Base-by-base conservation (phyloP, 2,113 vertebrate species). In the Oxygymnocypris stewartii region DNA sequence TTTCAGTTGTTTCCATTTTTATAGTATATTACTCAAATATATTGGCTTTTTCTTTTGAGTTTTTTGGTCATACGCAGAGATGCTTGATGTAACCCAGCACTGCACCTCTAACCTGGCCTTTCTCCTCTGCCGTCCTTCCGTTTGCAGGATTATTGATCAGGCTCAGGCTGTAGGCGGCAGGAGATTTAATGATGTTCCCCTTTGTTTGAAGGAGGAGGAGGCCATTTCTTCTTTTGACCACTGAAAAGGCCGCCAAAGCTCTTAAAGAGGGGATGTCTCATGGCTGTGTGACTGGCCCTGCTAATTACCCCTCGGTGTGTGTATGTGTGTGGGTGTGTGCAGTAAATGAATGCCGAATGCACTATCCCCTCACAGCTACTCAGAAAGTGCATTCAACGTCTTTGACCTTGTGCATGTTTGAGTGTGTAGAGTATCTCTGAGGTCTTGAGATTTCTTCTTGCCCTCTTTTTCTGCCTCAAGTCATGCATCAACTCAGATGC, bases 231-330 rank as follows among this genome's bases (percentile, higher is more conserved):
- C 54, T 49, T 69, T 69, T 82, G 63, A 69, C 57, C n/a, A 84
- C 75, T 57, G 47, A 57, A 44, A 86, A 57, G 49, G 54, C 74
- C 54, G n/a, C 84, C 63, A 82, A 83, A 74, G 47, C 78, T 85
- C 54, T 49, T 79, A 88, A 88, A 86, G 85, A 86, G 67, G 42
- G 59, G 67, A 51, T 80, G 57, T 16, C 75, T 87, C 71, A 49
- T 79, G 86, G 88, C 86, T 76, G 82, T 63, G 80, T 73, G 61
- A 87, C 79, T 79, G 86, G 75, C 79, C 49, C 83, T 23, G 74
- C 78, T 88, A 88, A 91, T 91, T 85, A 89, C 85, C 84, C 79
- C 73, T 74, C 4, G n/a, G n/a, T n/a, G n/a, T n/a, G n/a, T n/a
- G n/a, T n/a, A n/a, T 74, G 75, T 80, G 78, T 89, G 75, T 79